Base-by-base conservation (phyloP, 30 jellyfish, hydroid and myxozoan species). In the Morbakka virulenta region DNA sequence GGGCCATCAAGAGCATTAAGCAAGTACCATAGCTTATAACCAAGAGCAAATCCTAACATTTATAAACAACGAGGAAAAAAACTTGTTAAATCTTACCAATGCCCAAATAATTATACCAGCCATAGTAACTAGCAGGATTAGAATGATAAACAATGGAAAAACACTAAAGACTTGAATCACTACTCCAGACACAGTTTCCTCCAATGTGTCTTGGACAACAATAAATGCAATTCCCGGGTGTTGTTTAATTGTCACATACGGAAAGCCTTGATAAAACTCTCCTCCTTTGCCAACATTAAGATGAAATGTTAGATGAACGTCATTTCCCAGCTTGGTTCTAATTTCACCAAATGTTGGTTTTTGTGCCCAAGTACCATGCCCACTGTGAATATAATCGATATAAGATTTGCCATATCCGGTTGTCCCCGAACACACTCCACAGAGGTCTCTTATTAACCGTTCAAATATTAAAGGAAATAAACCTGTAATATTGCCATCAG, bases 311-410 rank as follows among this genome's bases (percentile, higher is more conserved):
- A 84, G 13, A 13, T 52, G 89, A 2, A 76, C 70, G 31, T 74
- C 52, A 23, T 67, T 50, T 32, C 76, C 89, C 27, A 84, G 74
- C 23, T 84, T 85, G 22, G 50, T 52, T 72, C 52, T 84, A 77
- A 84, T 67, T 29, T 52, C 81, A 3, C 28, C 62, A 32, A 67
- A 24, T 9, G 89, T 71, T 21, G 52, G 27, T 61, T 84, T 84
- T 49, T 65, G 81, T 0, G 95, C 89, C 95, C 89, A 74, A 1
- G 82, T 85, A 50, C 67, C 69, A 77, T 84, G 74, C 17, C 95
- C 95, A 57, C 76, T 69, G 23, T 48, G 22, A 12, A 33, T 52
- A 29, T 26, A 84, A 53, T 84, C 85, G 17, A 84, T 34, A 2
- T 2, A 20, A 25, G 79, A 51, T 17, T 41, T 17, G 13, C 57